Base-by-base conservation (phyloP, 2,113 vertebrate genomes). In the Pungitius pungitius region DNA sequence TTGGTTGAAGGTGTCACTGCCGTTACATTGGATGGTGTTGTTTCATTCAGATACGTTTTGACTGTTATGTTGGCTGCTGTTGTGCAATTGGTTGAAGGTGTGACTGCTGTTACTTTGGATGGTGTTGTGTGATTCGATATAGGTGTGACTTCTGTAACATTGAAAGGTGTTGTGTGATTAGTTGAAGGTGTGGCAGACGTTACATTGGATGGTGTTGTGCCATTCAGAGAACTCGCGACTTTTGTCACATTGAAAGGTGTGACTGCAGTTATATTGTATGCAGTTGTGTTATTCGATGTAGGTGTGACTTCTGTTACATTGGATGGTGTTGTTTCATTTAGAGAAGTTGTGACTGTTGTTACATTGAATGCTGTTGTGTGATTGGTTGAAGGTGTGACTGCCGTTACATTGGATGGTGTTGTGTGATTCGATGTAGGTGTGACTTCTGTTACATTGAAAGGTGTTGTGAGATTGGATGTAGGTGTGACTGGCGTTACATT, bases 351-450 rank as follows among this genome's bases (percentile, higher is more conserved):
- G 12, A 58, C 18, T 75, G 51, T 59, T 20, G 60, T 43, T 0
- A 13, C 3, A 6, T 60, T 67, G 11, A 39, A 0, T 0, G 0
- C 6, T 60, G n/a, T 51, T 47, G 64, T 70, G 13, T 73, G 1
- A 39, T 30, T 70, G 26, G 0, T 12, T 4, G 13, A 27, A 7
- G 59, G 13, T 43, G 26, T 12, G 26, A 15, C 1, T 20, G 42
- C 2, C 9, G 45, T 65, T 35, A 15, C 1, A 3, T 49, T 51
- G 62, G 4, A 9, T 2, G 0, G 1, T 49, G 18, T 15, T 3
- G 43, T 49, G 1, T 33, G 0, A 22, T 49, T 49, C 0, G 0
- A 4, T 1, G 20, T 33, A 14, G 18, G 18, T n/a, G 11, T n/a
- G 49, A 33, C 1, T 22, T 3, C 8, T 12, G 61, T 27, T 26